Conservation (phyloP, 2,113 vertebrate species). For the Mus pahari region DNA sequence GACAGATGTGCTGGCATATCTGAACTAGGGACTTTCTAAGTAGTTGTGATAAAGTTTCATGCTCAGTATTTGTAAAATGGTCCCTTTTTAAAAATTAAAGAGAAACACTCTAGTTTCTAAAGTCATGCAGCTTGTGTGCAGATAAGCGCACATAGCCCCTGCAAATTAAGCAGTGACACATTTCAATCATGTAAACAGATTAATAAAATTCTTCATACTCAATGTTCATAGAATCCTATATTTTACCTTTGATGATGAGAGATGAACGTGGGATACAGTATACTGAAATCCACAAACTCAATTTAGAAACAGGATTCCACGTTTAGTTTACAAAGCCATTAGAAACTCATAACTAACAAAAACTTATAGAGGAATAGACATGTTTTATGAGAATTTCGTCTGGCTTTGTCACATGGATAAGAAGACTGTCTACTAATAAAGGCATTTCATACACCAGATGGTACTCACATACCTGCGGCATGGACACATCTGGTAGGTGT, state of each 20-base stretch:
- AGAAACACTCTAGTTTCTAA: conserved; percentile 23
- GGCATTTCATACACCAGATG: neutral
- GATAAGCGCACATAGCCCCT: conserved; percentile 18
- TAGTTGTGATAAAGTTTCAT: conserved; percentile 25
- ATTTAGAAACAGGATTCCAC: neutral
- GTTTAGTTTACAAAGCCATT: neutral
- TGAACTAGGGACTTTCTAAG: conserved; percentile 21
- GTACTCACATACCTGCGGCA: neutral
- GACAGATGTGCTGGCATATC: conserved; percentile 20
- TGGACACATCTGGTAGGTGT: neutral
- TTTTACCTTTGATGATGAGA: neutral
- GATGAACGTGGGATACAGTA: neutral
- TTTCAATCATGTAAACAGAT: conserved; percentile 32
- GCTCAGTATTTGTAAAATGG: neutral
- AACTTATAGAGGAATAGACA: neutral
- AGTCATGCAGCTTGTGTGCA: conserved; percentile 23
- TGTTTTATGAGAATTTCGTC: neutral
- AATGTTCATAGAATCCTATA: neutral
- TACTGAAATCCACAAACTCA: conserved; percentile 29
- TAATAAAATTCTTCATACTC: conserved; percentile 43
- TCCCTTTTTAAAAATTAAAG: conserved; percentile 41
- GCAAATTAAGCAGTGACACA: neutral
- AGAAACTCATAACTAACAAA: neutral
- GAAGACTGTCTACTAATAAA: neutral
- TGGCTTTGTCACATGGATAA: neutral